These are phyloP conservation scores for Drosophila vallismaia DNA, from an alignment of 2,888 invertebrate species.

Conservation along the genomic window DNA sequence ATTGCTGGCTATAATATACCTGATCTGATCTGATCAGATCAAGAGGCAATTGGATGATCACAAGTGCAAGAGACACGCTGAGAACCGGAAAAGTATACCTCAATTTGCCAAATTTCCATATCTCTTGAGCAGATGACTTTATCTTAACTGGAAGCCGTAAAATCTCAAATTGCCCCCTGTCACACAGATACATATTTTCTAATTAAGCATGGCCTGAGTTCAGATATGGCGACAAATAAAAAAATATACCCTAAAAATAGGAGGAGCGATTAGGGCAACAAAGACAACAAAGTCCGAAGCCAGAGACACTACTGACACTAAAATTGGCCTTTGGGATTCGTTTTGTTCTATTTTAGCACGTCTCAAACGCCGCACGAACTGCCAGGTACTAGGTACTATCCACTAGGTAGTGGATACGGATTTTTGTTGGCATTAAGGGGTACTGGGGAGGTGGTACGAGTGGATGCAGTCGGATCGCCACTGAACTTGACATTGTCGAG, in stretches of 20 bases:
- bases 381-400: conserved; percentile 38
- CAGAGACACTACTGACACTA: conserved; percentile 50
- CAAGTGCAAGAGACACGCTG: conserved; percentile 33
- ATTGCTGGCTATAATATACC: conserved; percentile 17
- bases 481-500: conserved; percentile 80
- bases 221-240: conserved; percentile 7
- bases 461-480: conserved; percentile 46
- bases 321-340: conserved; percentile 59
- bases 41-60: conserved; percentile 52
- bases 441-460: conserved; percentile 1
- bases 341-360: conserved; percentile 64
- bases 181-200: conserved; percentile 50
- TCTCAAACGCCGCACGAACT: conserved; percentile 53
- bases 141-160: conserved; percentile 52
- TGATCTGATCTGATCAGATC: conserved; percentile 55
- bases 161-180: conserved; percentile 45
- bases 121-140: conserved; percentile 28
- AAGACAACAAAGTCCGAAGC: conserved; percentile 50
- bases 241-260: conserved; percentile 17
- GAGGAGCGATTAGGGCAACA: conserved; percentile 54
- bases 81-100: conserved; percentile 54
- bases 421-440: conserved; percentile 4
- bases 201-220: conserved; percentile 52
- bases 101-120: conserved; percentile 53
- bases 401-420: neutral